Base-by-base conservation (phyloP, 1,140 invertebrate genomes). In the Hylyphantes graminicola region DNA sequence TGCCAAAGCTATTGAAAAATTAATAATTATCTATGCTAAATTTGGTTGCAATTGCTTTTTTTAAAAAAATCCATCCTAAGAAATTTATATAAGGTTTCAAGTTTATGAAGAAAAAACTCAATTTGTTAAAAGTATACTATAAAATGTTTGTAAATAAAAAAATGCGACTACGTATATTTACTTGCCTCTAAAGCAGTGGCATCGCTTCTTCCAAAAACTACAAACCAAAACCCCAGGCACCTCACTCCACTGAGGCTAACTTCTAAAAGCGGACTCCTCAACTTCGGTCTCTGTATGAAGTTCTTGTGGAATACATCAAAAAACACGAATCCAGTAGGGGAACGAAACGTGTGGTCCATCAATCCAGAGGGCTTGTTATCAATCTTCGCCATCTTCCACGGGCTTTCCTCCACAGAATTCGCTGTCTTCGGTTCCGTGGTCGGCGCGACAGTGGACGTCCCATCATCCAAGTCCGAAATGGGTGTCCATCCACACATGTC, bases 271-370 rank as follows among this genome's bases (percentile, higher is more conserved):
- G 87, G 86, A 75, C 87, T 88, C 64, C 87, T 83, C 7, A 89
- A 61, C 54, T 85, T 84, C 5, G 89, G 90, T 68, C 83, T 85
- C 68, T 88, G 87, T 3, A 87, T 85, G 10, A 87, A 63, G 80
- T 87, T 91, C 87, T 92, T 91, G 87, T 92, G 93, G 86, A 93
- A 94, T 5, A 93, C 91, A 85, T 94, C 93, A 86, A 93, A 93
- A 87, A 93, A 94, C 10, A 93, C 90, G 73, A 93, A 94, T n/a
- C 93, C 93, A 48, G 90, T 91, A 89, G 87, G 67, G 88, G 78
- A 91, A 9, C 92, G 91, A 83, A 93, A 94, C 0, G 93, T 93
- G 87, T 93, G 93, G 85, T 94, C 93, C 0, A 93, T 89, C 5
- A 94, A 87, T 86, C 93, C 93, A 8, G 93, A 91, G 11, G 93